Evolutionary conservation across 2,113 vertebrate genomes (phyloP), one percentile per base, ranked within the genome.

Genomic region (Pelvicachromis taeniatus): DNA sequence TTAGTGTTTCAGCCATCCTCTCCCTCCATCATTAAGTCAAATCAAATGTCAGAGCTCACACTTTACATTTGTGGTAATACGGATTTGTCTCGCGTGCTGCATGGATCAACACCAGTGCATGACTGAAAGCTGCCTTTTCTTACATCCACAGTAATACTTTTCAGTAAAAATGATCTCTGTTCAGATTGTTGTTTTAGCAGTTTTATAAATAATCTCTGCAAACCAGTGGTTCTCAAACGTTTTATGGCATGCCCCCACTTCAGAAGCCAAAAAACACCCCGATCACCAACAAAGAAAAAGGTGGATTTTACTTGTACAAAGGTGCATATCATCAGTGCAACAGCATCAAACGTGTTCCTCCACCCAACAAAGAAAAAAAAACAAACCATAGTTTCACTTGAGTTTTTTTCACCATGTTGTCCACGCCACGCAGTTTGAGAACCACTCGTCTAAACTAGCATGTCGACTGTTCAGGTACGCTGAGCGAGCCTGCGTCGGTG

Each of bases 1-100:
- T 84, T 90, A 88, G 85, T 83, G 83, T 94, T 87, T 88, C 14
- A 9, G 21, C 14, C 12, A 21, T n/a, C 11, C 29, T 11, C 23
- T 75, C 55, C 12, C 45, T 54, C 73, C 23, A 53, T 17, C 77
- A 55, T 42, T 48, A 54, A 54, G 56, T 17, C 68, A 31, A 17
- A 50, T 50, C 40, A 29, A 19, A 73, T 73, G 23, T 29, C 23
- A 75, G 9, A 75, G 26, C 68, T 31, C 6, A 2, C 26, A 31
- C 29, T 50, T 50, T 13, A 75, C 70, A n/a, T 50, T 75, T 52
- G 45, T 31, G 16, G 42, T 48, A 7, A 13, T 17, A 29, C 31
- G 23, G 26, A 50, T 0, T 31, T 0, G 26, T 75, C 26, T 75
- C 45, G 1, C 7, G 16, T 75, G 45, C 16, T 26, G 14, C 65